phyloP scores from a whole-genome alignment of 2,888 invertebrate genomes.

The Cremastinae sp. region DNA sequence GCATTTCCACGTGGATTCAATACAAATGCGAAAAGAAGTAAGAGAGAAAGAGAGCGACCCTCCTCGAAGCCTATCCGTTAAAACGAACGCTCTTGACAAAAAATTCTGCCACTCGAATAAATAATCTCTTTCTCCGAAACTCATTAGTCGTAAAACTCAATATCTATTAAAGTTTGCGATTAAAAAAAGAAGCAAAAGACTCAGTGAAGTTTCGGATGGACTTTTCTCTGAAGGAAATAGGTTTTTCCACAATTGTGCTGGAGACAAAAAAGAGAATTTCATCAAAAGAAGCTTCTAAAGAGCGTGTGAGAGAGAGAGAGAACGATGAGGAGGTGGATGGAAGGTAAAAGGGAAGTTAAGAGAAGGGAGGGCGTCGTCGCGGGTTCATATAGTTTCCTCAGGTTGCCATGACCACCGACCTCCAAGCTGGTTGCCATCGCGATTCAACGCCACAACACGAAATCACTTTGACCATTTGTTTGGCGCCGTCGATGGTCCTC shows the following conservation, averaged over 20 bases:
- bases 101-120: no score
- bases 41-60: conserved; percentile 33
- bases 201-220: no score
- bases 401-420: conserved; percentile 69
- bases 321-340: background rate
- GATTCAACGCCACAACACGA: conserved; percentile 77
- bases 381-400: conserved; percentile 66
- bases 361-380: conserved; percentile 52
- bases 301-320: background rate
- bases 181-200: no score
- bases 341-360: conserved; percentile 27
- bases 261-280: conserved; percentile 32
- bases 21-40: conserved; percentile 13
- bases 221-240: no score
- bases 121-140: no score
- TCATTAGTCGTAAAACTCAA: no score
- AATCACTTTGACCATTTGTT: conserved; percentile 79
- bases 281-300: conserved; percentile 9
- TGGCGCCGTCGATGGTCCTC: conserved; percentile 75
- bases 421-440: conserved; percentile 77
- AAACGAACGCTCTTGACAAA: conserved; percentile 2
- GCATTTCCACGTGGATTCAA: background rate
- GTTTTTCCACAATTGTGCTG: conserved; percentile 29
- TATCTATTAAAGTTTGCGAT: no score
- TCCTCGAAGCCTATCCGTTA: conserved; percentile 53